Percentiles rank a stretch among this genome's conserved stretches.
These are phyloP conservation scores for Acyrthosiphon pisum DNA, from an alignment of 1,140 invertebrate genomes.

Conservation along the genomic window DNA sequence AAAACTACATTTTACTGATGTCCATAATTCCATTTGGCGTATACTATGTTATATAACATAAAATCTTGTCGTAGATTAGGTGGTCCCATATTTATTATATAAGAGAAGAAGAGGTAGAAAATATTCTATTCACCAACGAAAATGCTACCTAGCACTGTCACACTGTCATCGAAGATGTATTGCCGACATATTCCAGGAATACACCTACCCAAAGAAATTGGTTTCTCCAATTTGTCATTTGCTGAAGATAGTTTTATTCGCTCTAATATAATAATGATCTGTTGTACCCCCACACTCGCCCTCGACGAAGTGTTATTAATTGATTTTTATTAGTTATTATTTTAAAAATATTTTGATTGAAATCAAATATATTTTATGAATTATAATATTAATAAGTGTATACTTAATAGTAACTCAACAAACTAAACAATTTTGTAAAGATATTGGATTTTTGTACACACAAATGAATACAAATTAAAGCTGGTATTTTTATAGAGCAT, in stretches of 20 bases:
- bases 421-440: too few relatives aligned
- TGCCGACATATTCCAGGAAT: neutral
- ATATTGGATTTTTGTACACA: too few relatives aligned
- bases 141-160: neutral
- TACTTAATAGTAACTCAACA: neutral
- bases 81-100: neutral
- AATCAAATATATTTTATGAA: neutral
- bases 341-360: neutral
- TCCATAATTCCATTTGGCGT: neutral
- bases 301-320: neutral
- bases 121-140: neutral
- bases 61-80: neutral
- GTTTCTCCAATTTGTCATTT: conserved; percentile 43
- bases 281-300: neutral
- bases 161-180: neutral
- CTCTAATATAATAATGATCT: neutral
- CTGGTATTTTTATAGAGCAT: neutral
- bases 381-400: too few relatives aligned
- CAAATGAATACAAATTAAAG: neutral
- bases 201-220: neutral
- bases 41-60: neutral
- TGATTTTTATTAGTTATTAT: neutral
- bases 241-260: neutral
- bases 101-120: neutral
- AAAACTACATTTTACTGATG: neutral